A percentile compares a stretch with the other conserved stretches of the same genome.
These are phyloP conservation scores for Trileptium ribeirensis DNA, from an alignment of 2,888 invertebrate genomes.

Conservation along the genomic window DNA sequence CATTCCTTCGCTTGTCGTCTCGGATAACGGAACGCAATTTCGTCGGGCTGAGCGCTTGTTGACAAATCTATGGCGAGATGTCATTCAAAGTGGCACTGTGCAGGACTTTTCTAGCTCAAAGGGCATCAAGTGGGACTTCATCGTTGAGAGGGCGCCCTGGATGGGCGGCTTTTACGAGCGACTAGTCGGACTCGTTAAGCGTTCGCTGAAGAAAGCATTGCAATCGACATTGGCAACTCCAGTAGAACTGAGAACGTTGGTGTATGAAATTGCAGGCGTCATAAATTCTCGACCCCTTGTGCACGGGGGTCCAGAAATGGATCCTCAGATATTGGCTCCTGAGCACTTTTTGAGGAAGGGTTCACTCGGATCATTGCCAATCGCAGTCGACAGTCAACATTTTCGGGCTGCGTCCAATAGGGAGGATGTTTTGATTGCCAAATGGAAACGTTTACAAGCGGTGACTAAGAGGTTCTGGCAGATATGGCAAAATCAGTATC, in stretches of 20 bases:
- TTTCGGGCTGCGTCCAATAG: background rate
- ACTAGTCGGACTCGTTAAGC: conserved; percentile 51
- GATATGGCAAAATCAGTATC: background rate
- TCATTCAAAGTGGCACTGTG: background rate
- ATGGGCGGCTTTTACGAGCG: conserved; percentile 55
- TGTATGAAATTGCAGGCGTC: background rate
- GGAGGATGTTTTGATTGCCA: background rate
- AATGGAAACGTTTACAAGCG: background rate
- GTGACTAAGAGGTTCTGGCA: background rate
- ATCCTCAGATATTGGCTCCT: background rate
- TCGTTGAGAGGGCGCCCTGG: conserved; percentile 52
- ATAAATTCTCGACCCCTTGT: background rate
- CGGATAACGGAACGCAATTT: conserved; percentile 53
- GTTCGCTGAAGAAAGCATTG: background rate
- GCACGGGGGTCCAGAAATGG: background rate
- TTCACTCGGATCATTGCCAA: background rate
- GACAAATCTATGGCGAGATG: conserved; percentile 21
- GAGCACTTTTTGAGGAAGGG: background rate
- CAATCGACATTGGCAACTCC: background rate
- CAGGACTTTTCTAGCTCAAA: conserved; percentile 1
- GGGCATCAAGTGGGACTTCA: conserved; percentile 47
- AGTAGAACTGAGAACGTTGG: background rate
- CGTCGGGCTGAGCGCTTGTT: conserved; percentile 47
- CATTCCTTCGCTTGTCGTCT: conserved; percentile 44
- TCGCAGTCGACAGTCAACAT: background rate